phyloP scores from a whole-genome alignment of 2,888 invertebrate genomes.

The Pterobdella sp. region DNA sequence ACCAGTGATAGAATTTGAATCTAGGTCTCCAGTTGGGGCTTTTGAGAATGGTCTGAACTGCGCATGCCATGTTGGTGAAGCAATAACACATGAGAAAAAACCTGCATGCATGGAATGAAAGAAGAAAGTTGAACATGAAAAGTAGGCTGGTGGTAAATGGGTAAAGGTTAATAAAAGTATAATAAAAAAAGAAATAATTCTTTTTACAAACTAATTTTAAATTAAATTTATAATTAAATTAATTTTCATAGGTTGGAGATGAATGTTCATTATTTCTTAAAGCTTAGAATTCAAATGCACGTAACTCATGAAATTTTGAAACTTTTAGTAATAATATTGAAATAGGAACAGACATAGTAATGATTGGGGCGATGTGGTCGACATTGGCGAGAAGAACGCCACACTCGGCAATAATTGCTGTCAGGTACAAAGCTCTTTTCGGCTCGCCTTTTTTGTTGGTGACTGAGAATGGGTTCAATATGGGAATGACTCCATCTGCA shows the following conservation, averaged over 20 bases:
- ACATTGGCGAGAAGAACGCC: constrained; percentile 88
- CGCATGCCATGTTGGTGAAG: constrained; percentile 97
- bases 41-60: constrained; percentile 80
- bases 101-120: constrained; percentile 31
- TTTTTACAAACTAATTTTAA: too few relatives aligned
- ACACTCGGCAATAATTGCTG: constrained; percentile 56
- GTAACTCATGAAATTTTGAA: too few relatives aligned
- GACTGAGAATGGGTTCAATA: constrained; percentile 81
- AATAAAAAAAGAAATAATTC: not conserved
- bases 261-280: too few relatives aligned
- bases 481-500: constrained; percentile 93
- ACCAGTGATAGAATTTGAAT: constrained; percentile 98
- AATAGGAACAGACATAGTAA: constrained; percentile 77
- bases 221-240: too few relatives aligned
- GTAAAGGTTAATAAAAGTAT: not conserved
- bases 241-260: too few relatives aligned
- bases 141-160: not conserved
- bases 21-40: constrained; percentile 96
- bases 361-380: constrained; percentile 87
- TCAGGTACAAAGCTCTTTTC: constrained; percentile 81
- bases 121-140: not conserved
- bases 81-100: constrained; percentile 99
- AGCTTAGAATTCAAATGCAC: too few relatives aligned
- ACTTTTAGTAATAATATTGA: too few relatives aligned
- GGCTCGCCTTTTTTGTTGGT: constrained; percentile 93